phyloP scores from a whole-genome alignment of 2,113 vertebrate genomes.

The Trogon surrucura region DNA sequence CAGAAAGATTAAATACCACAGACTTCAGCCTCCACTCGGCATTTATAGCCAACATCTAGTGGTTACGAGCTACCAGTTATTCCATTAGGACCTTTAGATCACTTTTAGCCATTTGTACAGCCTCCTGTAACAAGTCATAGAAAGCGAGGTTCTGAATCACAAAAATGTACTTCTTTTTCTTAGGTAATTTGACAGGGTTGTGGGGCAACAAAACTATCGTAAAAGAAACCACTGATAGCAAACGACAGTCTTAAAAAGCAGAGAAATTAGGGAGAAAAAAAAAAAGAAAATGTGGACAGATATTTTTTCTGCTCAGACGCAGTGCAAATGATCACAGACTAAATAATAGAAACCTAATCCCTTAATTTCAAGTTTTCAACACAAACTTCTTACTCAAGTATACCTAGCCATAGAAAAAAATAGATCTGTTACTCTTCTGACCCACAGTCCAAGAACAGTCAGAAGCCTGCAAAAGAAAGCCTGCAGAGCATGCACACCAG shows the following conservation, averaged over 20 bases:
- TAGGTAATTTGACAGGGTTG: not conserved
- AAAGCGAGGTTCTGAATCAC: not conserved
- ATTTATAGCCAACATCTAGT: not conserved
- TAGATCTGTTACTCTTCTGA: not conserved
- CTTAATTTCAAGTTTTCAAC: not conserved
- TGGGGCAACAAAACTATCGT: not conserved
- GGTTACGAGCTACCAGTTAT: not conserved
- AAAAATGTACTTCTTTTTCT: not conserved
- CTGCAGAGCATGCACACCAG: not conserved
- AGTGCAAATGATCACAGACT: not conserved
- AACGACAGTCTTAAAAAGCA: not conserved
- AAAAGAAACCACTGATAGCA: not conserved
- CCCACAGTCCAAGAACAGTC: not conserved
- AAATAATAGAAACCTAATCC: not conserved
- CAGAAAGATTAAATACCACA: not conserved
- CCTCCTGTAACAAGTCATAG: not conserved
- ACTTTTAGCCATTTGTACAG: not conserved
- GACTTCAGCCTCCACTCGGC: not conserved
- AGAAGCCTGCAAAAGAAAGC: not conserved
- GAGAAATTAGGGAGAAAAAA: not conserved
- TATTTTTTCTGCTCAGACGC: fast-evolving
- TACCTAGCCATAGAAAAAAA: not conserved
- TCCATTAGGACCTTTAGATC: not conserved
- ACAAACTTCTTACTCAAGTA: not conserved
- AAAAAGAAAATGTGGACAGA: not conserved